Conservation (phyloP, 2,113 vertebrate species). For the Merops nubicus region DNA sequence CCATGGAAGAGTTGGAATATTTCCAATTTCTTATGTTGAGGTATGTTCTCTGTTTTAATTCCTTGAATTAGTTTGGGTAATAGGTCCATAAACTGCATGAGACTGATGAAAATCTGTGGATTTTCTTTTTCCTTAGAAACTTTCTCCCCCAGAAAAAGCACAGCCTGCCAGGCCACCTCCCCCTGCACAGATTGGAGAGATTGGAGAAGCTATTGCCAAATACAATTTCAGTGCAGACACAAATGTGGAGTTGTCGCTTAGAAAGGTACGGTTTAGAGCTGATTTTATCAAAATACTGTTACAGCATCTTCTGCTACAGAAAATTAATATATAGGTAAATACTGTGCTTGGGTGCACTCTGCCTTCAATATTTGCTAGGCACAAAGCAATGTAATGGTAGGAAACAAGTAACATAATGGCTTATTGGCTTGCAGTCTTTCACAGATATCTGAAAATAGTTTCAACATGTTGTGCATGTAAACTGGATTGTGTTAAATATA, state of each 20-base stretch:
- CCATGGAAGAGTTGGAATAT: conserved; percentile 91
- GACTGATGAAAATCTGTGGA: background rate
- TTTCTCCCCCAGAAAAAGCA: conserved; percentile 86
- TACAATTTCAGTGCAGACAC: conserved; percentile 97
- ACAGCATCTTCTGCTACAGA: background rate
- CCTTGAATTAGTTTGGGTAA: background rate
- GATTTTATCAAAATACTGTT: background rate
- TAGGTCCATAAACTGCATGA: background rate
- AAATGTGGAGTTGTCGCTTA: conserved; percentile 93
- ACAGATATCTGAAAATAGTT: background rate
- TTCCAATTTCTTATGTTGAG: conserved; percentile 96
- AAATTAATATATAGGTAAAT: background rate
- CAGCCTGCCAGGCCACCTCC: conserved; percentile 94
- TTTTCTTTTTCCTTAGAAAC: conserved; percentile 77
- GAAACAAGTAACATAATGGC: background rate
- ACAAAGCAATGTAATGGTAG: background rate
- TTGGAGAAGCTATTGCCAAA: conserved; percentile 94
- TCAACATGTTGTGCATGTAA: background rate
- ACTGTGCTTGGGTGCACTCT: background rate
- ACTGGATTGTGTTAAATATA: background rate
- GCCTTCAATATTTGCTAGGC: background rate
- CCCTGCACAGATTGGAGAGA: conserved; percentile 90
- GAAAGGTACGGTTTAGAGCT: conserved; percentile 82
- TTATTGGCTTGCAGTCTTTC: background rate
- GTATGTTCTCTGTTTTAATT: conserved; percentile 70